Base-by-base conservation (phyloP, 2,797 vertebrate species). In the Orestias chungarensis region DNA sequence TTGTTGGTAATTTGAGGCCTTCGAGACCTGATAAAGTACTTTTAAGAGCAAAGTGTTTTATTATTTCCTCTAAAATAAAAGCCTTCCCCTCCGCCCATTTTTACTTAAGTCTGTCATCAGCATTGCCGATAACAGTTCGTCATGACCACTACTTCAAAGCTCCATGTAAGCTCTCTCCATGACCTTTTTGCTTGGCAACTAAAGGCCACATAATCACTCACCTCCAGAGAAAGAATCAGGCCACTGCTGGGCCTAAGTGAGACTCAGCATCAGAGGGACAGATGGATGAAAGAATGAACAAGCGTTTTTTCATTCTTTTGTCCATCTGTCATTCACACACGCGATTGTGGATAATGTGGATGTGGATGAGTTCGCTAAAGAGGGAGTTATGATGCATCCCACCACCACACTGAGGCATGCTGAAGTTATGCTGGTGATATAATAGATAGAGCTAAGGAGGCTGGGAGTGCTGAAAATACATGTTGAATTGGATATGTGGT, bases 311-410 rank as follows among this genome's bases (percentile, higher is more conserved):
- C 88, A 86, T 80, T 91, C 82, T 62, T 84, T 74, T 10, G 43
- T 85, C 91, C 89, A 88, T 89, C 89, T 92, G 88, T 87, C 78
- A 77, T 66, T 75, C 76, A 71, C 72, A 71, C 73, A n/a, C 72
- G 74, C 27, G 35, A 50, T 68, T 62, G 1, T 7, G 3, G 47
- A 80, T 42, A 7, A 50, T 31, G 52, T 68, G 59, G 64, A 71
- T 78, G 27, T 9, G n/a, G n/a, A n/a, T n/a, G 44, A 65, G 69
- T 83, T 78, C 59, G 54, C 80, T 57, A 64, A 80, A 75, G 71
- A 81, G 71, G 82, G 75, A 65, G 78, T 66, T 71, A 82, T 82
- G 75, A 83, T 76, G 72, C 86, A 57, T 81, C 76, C 69, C 78
- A 75, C 64, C 66, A 52, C 40, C 69, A 40, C 59, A 50, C 47